These are phyloP conservation scores for Vidua macroura DNA, from an alignment of 2,113 vertebrate genomes.

Conservation along the genomic window DNA sequence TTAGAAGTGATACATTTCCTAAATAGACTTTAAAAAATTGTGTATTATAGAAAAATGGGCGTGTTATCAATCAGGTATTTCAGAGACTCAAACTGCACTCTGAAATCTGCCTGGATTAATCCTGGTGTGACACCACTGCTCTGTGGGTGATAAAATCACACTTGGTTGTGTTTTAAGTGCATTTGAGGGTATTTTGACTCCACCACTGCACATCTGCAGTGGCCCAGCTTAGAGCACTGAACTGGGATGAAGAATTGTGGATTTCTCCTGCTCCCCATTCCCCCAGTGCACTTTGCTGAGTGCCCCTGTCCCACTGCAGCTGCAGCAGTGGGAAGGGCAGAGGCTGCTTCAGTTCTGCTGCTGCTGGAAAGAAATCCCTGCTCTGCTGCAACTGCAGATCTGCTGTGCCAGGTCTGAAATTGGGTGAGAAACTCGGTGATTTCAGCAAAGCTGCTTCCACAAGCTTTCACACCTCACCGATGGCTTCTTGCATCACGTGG, in stretches of 20 bases:
- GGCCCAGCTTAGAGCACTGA: background rate
- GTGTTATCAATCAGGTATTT: background rate
- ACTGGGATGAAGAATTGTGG: background rate
- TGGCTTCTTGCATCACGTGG: background rate
- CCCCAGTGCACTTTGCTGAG: background rate
- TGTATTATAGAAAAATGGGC: background rate
- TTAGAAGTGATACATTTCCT: background rate
- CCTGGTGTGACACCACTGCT: background rate
- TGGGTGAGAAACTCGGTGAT: slow-evolving; percentile 7
- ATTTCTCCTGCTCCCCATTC: background rate
- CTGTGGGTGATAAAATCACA: background rate
- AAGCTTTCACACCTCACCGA: background rate
- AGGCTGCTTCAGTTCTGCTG: background rate
- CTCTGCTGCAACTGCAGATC: background rate
- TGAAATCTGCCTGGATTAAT: background rate
- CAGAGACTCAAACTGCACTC: background rate
- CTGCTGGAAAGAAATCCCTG: background rate
- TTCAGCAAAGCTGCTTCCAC: background rate
- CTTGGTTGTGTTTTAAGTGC: background rate
- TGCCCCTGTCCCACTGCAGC: background rate
- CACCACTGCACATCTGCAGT: background rate
- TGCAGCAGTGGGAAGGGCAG: background rate
- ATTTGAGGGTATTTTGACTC: background rate
- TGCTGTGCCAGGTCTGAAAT: background rate
- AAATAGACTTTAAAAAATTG: background rate